Conservation (phyloP, 2,888 invertebrate genomes). For the Caenorhabditis sp. region DNA sequence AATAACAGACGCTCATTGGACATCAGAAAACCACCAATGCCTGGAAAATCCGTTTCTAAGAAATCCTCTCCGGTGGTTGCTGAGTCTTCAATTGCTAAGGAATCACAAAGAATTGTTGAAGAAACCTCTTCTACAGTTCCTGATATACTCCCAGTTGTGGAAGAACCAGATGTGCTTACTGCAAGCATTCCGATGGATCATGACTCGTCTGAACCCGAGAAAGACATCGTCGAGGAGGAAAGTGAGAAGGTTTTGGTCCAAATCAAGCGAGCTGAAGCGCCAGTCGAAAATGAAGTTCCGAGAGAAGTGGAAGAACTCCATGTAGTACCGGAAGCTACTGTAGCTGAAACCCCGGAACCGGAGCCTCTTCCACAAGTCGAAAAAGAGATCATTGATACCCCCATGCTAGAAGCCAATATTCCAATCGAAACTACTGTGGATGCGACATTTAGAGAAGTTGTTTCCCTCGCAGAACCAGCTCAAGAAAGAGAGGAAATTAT, state of each 20-base stretch:
- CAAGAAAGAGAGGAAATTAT: background rate
- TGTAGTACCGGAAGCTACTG: background rate
- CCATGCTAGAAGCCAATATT: background rate
- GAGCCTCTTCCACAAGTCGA: background rate
- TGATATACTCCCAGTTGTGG: background rate
- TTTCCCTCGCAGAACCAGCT: background rate
- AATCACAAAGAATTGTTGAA: slow-evolving; percentile 2
- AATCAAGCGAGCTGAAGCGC: background rate
- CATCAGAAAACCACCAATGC: slow-evolving; percentile 36
- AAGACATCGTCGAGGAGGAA: background rate
- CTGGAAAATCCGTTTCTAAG: slow-evolving; percentile 14
- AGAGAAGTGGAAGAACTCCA: background rate
- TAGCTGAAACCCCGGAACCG: background rate
- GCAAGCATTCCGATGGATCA: background rate
- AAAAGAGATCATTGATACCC: background rate
- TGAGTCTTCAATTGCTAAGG: slow-evolving; percentile 4
- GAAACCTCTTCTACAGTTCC: background rate
- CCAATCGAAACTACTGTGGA: background rate
- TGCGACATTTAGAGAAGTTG: background rate
- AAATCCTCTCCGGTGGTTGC: background rate
- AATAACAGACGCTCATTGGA: slow-evolving; percentile 31
- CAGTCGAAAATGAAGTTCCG: background rate
- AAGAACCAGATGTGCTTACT: background rate
- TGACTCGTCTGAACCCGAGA: background rate
- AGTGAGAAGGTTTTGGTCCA: background rate